phyloP scores from a whole-genome alignment of 1,140 invertebrate species.

The Sesamia nonagrioides region DNA sequence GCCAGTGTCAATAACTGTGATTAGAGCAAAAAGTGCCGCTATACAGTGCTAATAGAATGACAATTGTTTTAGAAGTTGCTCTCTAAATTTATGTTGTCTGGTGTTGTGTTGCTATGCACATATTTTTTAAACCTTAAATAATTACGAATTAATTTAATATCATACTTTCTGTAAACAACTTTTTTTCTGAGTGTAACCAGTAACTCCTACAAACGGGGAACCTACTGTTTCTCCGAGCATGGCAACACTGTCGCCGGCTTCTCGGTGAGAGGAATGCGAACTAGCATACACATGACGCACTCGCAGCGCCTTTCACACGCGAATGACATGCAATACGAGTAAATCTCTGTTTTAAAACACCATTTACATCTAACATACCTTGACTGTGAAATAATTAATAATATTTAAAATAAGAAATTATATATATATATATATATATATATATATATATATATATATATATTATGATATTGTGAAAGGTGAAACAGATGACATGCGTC shows the following conservation, averaged over 20 bases:
- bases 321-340: constrained; percentile 40
- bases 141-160: too few species aligned
- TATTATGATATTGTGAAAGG: too few species aligned
- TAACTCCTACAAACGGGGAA: too few species aligned
- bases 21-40: constrained; percentile 68
- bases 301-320: constrained; percentile 71
- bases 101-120: constrained; percentile 15
- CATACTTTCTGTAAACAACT: background rate
- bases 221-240: background rate
- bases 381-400: too few species aligned
- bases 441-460: too few species aligned
- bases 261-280: constrained; percentile 78
- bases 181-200: too few species aligned
- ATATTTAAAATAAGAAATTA: too few species aligned
- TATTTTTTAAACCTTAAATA: too few species aligned
- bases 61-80: constrained; percentile 75
- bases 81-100: constrained; percentile 75
- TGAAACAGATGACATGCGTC: too few species aligned
- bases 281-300: constrained; percentile 50
- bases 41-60: constrained; percentile 80
- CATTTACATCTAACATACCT: too few species aligned
- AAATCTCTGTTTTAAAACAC: constrained; percentile 44
- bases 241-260: constrained; percentile 43
- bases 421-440: too few species aligned
- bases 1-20: constrained; percentile 57